Evolutionary conservation across 2,113 vertebrate species (phyloP), one percentile per base, ranked within the genome.

Genomic region (Echinops telfairi): DNA sequence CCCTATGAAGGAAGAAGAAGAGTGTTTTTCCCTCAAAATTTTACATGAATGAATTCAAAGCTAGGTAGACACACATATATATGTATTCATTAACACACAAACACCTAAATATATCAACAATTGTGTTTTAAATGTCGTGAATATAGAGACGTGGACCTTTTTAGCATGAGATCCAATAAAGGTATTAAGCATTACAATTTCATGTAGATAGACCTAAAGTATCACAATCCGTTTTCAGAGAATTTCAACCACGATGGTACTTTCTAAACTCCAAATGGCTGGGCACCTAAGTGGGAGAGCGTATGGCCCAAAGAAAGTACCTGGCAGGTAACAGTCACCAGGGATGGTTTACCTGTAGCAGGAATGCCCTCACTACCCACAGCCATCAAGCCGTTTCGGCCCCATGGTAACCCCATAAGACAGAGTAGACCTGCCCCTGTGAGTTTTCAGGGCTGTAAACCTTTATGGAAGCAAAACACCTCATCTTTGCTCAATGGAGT

Each of bases 271-370:
- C 20, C 7, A 71, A 76, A 83, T 36, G 76, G 40, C 12, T 60
- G 25, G 36, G 23, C 82, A 31, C 3, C 9, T 12, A 60, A 64
- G 6, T n/a, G 3, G 0, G n/a, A 57, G 57, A 53, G 15, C 78
- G 10, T 58, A 6, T 31, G 25, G 7, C 31, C 83, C 79, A 20
- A 71, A 43, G 22, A 33, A 57, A 16, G 62, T 57, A 36, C 14
- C 33, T 14, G 15, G 10, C 80, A 2, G n/a, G 27, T 11, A 23
- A 29, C 9, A 31, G n/a, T 43, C 29, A 12, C 1, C 36, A 19
- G n/a, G 29, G 31, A 3, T 62, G 17, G 8, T 0, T 0, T 2
- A 17, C 0, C 15, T n/a, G 3, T 33, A 33, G 33, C 43, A 47
- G n/a, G n/a, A 73, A 9, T 64, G 60, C 11, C 3, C 60, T 14